A percentile compares a stretch with the other conserved stretches of the same genome.
These are phyloP conservation scores for Sphecodes monilicornis DNA, from an alignment of 2,888 invertebrate species.

Conservation along the genomic window DNA sequence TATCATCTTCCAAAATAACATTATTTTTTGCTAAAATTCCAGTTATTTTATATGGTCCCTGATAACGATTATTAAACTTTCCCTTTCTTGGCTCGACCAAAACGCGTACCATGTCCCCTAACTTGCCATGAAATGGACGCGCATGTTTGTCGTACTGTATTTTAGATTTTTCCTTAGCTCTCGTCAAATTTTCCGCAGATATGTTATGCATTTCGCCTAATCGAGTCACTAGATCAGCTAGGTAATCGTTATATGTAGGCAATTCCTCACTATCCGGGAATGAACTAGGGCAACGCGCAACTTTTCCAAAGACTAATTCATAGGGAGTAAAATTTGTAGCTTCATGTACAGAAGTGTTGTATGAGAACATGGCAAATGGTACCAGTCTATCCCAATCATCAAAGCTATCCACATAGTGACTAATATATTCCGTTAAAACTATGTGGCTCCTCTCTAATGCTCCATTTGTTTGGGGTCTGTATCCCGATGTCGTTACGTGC, in stretches of 20 bases:
- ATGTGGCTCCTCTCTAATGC: too few species aligned
- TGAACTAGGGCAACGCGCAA: not conserved
- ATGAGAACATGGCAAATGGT: too few species aligned
- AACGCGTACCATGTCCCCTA: slow-evolving; percentile 6
- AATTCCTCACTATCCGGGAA: not conserved
- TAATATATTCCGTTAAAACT: too few species aligned
- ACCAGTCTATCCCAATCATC: too few species aligned
- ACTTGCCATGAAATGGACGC: not conserved
- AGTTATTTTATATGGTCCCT: not conserved
- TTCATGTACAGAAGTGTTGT: slow-evolving; percentile 10
- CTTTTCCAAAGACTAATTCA: not conserved
- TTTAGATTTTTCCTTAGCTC: not conserved
- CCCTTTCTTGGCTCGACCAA: not conserved
- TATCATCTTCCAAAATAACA: too few species aligned
- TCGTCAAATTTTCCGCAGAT: not conserved
- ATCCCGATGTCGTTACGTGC: too few species aligned
- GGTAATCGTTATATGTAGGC: not conserved
- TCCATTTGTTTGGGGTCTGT: too few species aligned
- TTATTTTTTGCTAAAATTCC: too few species aligned
- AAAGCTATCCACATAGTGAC: too few species aligned
- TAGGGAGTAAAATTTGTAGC: slow-evolving; percentile 9
- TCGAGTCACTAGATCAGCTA: not conserved
- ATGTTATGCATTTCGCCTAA: not conserved
- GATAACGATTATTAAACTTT: slow-evolving; percentile 6
- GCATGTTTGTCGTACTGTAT: not conserved